Evolutionary conservation across 2,888 invertebrate species (phyloP), one percentile per base, ranked within the genome.

Genomic region (Nymphalis polychloros): DNA sequence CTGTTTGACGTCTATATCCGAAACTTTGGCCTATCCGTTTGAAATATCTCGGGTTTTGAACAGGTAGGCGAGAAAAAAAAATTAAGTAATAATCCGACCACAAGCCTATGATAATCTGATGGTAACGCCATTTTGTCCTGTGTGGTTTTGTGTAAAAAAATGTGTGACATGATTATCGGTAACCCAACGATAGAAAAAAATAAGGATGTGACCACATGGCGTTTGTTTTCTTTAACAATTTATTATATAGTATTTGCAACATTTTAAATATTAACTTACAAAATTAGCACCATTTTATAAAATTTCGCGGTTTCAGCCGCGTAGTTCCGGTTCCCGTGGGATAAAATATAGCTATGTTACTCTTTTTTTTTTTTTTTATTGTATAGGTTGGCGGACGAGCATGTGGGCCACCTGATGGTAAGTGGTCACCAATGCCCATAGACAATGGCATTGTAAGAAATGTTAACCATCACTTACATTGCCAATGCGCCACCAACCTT

Each of bases 61-160:
- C 92, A 91, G 92, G 92, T 92, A 92, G 89, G 87, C 80, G 82
- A 83, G 79, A 81, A 90, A 92, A 90, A 31, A 31, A 92, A 92
- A 88, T 87, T 80, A 90, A 90, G 92, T 87, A 89, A 92, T 92
- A 92, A 91, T 92, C 90, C 88, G 77, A 87, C 90, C 90, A 85
- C 91, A 91, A 86, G 84, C 74, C 86, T 86, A 84, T 87, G 89
- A 87, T 92, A 92, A 92, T 92, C 92, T 91, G 92, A 92, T 90
- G 85, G 92, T 90, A 90, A 92, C 92, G 91, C 92, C 86, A 90
- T 91, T 92, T 91, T 92, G 92, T 91, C 86, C 87, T 91, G 92
- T 92, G 92, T 92, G 92, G 92, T 90, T 92, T 89, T 78, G 73
- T 78, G 76, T 81, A 69, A 89, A 92, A 92, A 92, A 92, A 90